Evolutionary conservation across 2,888 invertebrate species (phyloP).

Genomic region (Lagria hirta): DNA sequence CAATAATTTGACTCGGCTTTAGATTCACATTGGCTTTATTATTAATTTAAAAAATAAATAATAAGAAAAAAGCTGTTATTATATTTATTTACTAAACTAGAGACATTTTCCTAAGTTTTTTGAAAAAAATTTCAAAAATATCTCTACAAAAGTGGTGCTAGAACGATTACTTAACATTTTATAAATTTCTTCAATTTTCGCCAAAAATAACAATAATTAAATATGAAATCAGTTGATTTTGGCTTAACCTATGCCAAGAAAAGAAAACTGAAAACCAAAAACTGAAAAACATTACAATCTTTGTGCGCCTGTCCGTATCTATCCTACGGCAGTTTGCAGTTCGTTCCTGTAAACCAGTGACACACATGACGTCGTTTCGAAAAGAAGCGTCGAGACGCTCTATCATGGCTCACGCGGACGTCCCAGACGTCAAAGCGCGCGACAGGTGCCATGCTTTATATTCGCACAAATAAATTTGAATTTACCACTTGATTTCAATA

Average conservation of each 20-base stretch:
- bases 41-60: too few species aligned
- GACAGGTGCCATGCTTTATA: conserved; percentile 24
- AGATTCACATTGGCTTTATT: too few species aligned
- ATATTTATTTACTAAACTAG: conserved; percentile 1
- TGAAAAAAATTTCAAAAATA: neutral
- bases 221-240: too few species aligned
- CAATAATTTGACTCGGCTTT: too few species aligned
- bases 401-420: conserved; percentile 17
- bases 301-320: conserved; percentile 8
- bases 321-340: conserved; percentile 16
- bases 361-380: conserved; percentile 35
- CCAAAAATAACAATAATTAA: too few species aligned
- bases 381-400: conserved; percentile 31
- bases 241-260: conserved; percentile 22
- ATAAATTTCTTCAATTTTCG: too few species aligned
- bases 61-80: too few species aligned
- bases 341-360: conserved; percentile 29
- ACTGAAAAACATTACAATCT: conserved; percentile 8
- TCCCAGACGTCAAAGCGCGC: too few species aligned
- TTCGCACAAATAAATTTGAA: too few species aligned
- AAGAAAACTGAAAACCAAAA: neutral
- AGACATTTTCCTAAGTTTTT: neutral
- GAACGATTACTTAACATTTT: too few species aligned
- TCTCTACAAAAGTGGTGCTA: too few species aligned
- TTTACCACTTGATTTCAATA: too few species aligned